Conservation (phyloP, 2,797 vertebrate genomes). For the Lagodon rhomboides region DNA sequence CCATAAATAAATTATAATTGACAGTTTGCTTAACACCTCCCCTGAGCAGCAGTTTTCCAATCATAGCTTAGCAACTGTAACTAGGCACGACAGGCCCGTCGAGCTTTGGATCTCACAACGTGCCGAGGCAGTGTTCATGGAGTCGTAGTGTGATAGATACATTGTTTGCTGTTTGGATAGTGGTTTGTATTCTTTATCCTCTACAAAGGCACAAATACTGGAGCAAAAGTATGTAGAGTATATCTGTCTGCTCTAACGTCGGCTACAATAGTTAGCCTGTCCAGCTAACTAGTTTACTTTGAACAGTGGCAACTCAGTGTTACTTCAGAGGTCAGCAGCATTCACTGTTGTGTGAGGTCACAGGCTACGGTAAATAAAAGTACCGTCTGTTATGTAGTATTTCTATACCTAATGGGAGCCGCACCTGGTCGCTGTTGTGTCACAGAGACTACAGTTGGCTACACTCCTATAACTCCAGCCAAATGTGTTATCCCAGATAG, state of each 20-base stretch:
- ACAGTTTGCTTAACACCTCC: not conserved
- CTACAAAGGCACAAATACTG: not conserved
- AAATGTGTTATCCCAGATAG: not conserved
- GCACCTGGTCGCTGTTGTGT: not conserved
- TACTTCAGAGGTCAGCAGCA: not conserved
- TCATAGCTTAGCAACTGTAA: not conserved
- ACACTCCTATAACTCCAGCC: not conserved
- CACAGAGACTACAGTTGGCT: not conserved
- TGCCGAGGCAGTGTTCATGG: not conserved
- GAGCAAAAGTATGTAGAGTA: not conserved
- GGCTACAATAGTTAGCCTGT: not conserved
- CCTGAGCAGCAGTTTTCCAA: not conserved
- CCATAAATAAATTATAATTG: not conserved
- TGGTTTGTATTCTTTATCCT: not conserved
- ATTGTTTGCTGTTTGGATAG: not conserved
- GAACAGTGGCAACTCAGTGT: no score
- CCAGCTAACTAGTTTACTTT: not conserved
- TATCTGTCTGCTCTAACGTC: not conserved
- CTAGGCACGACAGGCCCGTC: not conserved
- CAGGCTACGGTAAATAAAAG: not conserved
- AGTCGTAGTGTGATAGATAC: not conserved
- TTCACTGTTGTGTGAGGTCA: not conserved
- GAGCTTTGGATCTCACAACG: not conserved
- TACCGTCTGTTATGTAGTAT: not conserved
- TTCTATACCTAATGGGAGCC: not conserved